Evolutionary conservation across 1,140 invertebrate species (phyloP).

Genomic region (Panonychus citri): DNA sequence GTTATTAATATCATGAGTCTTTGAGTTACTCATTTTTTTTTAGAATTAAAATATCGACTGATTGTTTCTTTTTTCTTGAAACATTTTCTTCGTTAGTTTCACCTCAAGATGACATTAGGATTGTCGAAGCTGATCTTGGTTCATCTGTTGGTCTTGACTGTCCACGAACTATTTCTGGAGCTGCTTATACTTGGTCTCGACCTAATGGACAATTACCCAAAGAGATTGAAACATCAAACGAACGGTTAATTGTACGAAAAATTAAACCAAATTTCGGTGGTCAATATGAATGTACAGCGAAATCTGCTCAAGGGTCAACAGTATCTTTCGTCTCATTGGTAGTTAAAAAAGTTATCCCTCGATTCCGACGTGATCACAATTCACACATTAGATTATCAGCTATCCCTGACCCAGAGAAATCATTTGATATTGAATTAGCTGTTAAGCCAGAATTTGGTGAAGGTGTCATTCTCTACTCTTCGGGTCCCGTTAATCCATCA

Average conservation of each 20-base stretch:
- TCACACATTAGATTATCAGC: conserved; percentile 50
- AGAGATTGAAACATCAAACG: conserved; percentile 18
- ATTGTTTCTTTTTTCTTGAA: no score
- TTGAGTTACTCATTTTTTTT: not conserved
- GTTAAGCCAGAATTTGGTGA: conserved; percentile 54
- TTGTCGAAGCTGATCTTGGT: conserved; percentile 38
- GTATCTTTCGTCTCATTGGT: conserved; percentile 34
- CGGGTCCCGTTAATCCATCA: no score
- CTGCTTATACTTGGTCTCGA: conserved; percentile 6
- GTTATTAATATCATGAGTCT: no score
- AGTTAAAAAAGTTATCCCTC: conserved; percentile 43
- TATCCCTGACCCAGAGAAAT: conserved; percentile 42
- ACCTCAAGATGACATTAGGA: conserved; percentile 5
- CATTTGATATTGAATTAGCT: conserved; percentile 64
- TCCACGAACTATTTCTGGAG: no score
- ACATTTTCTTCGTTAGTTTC: not conserved
- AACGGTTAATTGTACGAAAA: conserved; percentile 25
- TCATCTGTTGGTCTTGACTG: conserved; percentile 23
- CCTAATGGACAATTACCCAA: conserved; percentile 14
- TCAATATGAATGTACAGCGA: conserved; percentile 57
- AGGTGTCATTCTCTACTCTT: conserved; percentile 51
- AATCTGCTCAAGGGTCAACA: conserved; percentile 28
- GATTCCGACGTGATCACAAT: conserved; percentile 44
- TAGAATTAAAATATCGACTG: not conserved
- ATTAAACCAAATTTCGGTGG: conserved; percentile 52